Evolutionary conservation across 2,888 invertebrate species (phyloP), one percentile per base, ranked within the genome.

Genomic region (Folsomia candida): DNA sequence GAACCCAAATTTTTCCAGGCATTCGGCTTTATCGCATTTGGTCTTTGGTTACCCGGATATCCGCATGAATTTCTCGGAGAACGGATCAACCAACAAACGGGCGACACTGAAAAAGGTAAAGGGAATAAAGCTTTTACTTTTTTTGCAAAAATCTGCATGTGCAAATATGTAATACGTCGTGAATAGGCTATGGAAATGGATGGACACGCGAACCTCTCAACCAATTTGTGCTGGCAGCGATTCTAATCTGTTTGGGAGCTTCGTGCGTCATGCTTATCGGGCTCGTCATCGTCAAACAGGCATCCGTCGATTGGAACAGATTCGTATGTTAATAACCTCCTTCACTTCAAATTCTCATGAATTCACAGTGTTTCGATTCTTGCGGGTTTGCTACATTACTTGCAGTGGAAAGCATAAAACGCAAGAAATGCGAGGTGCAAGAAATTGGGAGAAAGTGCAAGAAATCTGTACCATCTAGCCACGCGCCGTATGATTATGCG

Each of bases 181-280:
- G 14, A 9, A 4, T 22, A 20, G 62, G 62, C 6, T 62, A 62
- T 22, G 62, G 62, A 18, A 29, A 62, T 62, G 62, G 62, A 9
- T 62, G 20, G 26, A 27, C 27, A 37, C 28, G 62, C 2, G 62
- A 62, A 22, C 24, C 62, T 6, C 62, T 62, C n/a, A 62, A 62
- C 37, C 62, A 62, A 29, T 62, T 62, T 29, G 62, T 62, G 3
- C 22, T 62, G 6, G 62, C 62, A 29, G 62, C 62, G 18, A 62
- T 62, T 14, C n/a, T 62, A 11, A 62, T 62, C 22, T 27, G n/a
- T 29, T 20, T 62, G 11, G n/a, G 9, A n/a, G 20, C 9, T 14
- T 62, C 62, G n/a, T 14, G 27, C 62, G 4, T 62, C 62, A 4
- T 62, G 3, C 29, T 62, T 18, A 2, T 62, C 6, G 62, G 18